phyloP scores from a whole-genome alignment of 2,888 invertebrate species.

The Geotrupes spiniger region DNA sequence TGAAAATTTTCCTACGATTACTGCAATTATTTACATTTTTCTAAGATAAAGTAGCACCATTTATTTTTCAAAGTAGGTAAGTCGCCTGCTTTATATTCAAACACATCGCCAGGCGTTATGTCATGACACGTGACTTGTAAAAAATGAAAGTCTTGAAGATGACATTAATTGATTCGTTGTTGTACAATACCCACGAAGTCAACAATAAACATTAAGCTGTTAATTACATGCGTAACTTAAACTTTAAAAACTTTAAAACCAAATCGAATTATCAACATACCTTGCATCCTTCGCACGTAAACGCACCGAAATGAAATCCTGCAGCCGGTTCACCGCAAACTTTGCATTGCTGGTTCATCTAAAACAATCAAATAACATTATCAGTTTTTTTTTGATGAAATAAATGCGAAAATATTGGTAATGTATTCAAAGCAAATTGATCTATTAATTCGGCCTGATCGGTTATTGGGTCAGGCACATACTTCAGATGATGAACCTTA shows the following conservation, averaged over 20 bases:
- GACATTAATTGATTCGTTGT: slow-evolving; percentile 6
- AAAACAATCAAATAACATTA: slow-evolving; percentile 49
- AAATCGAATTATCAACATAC: slow-evolving; percentile 58
- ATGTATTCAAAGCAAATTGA: not conserved
- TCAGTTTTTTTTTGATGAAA: not conserved
- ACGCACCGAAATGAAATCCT: slow-evolving; percentile 93
- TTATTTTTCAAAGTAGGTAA: not conserved
- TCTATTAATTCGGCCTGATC: slow-evolving; percentile 14
- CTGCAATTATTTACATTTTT: too few relatives aligned
- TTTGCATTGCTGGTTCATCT: slow-evolving; percentile 97
- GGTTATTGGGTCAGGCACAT: slow-evolving; percentile 36
- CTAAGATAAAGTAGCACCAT: too few relatives aligned
- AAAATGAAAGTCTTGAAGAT: slow-evolving; percentile 14
- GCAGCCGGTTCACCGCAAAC: slow-evolving; percentile 94
- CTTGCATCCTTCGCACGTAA: slow-evolving; percentile 96
- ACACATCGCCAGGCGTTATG: slow-evolving; percentile 12
- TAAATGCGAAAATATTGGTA: slow-evolving; percentile 2
- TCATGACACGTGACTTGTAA: slow-evolving; percentile 18
- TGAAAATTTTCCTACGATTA: too few relatives aligned
- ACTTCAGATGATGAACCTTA: slow-evolving; percentile 38
- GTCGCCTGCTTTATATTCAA: slow-evolving; percentile 15
- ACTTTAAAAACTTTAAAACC: too few relatives aligned
- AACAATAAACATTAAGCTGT: too few relatives aligned
- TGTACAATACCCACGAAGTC: not conserved
- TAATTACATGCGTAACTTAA: not conserved